Evolutionary conservation across 92 coral and sea anemone species (phyloP), one percentile per base, ranked within the genome.

Genomic region (Galaxea fascicularis): DNA sequence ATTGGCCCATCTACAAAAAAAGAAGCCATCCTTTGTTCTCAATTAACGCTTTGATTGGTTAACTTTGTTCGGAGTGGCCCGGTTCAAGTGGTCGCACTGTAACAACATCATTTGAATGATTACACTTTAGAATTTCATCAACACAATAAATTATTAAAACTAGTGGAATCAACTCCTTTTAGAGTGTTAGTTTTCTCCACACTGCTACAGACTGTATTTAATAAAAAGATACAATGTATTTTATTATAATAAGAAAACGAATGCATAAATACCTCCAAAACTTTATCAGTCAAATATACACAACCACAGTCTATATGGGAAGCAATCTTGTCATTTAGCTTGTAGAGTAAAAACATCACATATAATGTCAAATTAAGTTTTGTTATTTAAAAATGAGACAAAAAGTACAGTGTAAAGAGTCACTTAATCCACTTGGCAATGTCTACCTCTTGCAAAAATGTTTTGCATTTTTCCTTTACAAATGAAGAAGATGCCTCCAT

Each of bases 291-390:
- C 54, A 52, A 11, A 39, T 67, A 15, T 0, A 28, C 85, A 67
- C 85, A 80, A 14, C 68, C 76, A 70, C 85, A 80, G 49, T 67
- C 76, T 29, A 68, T 24, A 30, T 80, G 85, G 39, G 76, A 4
- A 4, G 65, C 28, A 52, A 68, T 80, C 76, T 54, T 80, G 52
- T 56, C 49, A 31, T 80, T 53, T 63, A 80, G 76, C 85, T 78
- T 1, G 8, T 12, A 46, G 16, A 20, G 0, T 21, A 59, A 16
- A 1, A 27, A 39, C 12, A 64, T 13, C 14, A 2, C 0, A 18
- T 0, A 5, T 12, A 30, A 13, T 30, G 21, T 41, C 22, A 1
- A 29, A 68, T 35, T 35, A 35, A 35, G 6, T 35, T 35, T 35
- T 35, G n/a, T n/a, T n/a, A n/a, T n/a, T n/a, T n/a, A n/a, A n/a